Base-by-base conservation (phyloP, 2,113 vertebrate species). In the Dicerorhinus sumatrensis region DNA sequence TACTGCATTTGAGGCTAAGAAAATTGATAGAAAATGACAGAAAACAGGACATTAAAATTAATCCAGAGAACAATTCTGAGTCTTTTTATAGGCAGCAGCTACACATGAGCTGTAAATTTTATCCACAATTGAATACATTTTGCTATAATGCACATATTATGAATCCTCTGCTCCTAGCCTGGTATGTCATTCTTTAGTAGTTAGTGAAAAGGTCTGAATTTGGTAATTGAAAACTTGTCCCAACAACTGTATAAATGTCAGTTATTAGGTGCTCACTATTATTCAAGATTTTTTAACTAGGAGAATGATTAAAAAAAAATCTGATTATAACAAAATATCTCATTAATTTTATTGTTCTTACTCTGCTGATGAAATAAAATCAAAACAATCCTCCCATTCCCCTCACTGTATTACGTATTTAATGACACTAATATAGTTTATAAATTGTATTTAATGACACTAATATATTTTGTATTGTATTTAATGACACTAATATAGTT, bases 1-100 rank as follows among this genome's bases (percentile, higher is more conserved):
- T 97, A 99, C 99, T 99, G 98, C 99, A 99, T 98, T 98, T 97
- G 98, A 99, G 98, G 99, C 98, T 98, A 98, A 97, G 98, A 98
- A 98, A 98, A 99, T 39, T 39, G n/a, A 98, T 95, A 98, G 97
- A 97, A 99, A 99, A 99, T 99, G 98, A 98, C 97, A 97, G 95
- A 67, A 96, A 96, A 93, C 81, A 97, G 97, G 96, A 98, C 67
- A 97, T 93, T 97, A 97, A 96, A 97, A 97, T 88, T 51, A 82
- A 98, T 97, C 91, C 94, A 98, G 98, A 98, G 96, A 98, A 98
- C 72, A 69, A 96, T 2, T 98, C 85, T 79, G 80, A 98, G 96
- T 97, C 94, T 97, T 98, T 97, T 97, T 93, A 97, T 96, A 98
- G 96, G 97, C 98, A 98, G 98, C 98, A 98, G 97, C 97, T 98